Conservation (phyloP, 2,797 vertebrate species). For the Siniperca undulata region DNA sequence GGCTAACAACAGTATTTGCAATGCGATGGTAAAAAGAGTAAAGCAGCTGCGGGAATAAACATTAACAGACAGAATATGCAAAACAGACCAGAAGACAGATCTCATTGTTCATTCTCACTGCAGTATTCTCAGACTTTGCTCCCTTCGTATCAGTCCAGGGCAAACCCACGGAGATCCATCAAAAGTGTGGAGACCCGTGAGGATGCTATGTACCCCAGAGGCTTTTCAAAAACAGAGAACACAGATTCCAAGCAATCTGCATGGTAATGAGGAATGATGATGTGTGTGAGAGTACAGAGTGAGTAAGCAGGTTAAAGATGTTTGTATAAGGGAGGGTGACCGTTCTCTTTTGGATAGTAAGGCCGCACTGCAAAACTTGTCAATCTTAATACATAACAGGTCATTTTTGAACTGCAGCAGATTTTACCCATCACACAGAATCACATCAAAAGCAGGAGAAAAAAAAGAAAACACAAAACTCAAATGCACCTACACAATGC, state of each 20-base stretch:
- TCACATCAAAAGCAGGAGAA: background rate
- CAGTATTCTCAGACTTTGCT: slow-evolving; percentile 19
- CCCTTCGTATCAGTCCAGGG: slow-evolving; percentile 20
- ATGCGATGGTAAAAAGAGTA: background rate
- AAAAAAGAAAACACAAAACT: background rate
- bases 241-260: slow-evolving; percentile 47
- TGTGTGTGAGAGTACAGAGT: slow-evolving; percentile 38
- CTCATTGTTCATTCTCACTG: slow-evolving; percentile 36
- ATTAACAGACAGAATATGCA: background rate
- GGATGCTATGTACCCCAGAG: slow-evolving; percentile 21
- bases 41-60: background rate
- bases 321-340: background rate
- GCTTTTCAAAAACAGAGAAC: slow-evolving; percentile 27
- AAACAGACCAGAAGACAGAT: slow-evolving; percentile 21
- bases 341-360: background rate
- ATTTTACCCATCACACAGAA: background rate
- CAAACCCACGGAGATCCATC: slow-evolving; percentile 48
- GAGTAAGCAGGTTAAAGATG: slow-evolving; percentile 61
- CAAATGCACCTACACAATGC: slow-evolving; percentile 2
- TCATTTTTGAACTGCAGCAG: background rate
- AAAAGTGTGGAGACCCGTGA: background rate
- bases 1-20: fast-evolving
- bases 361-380: background rate
- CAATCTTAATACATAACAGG: background rate
- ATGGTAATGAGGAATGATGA: slow-evolving; percentile 47